Conservation (phyloP, 2,888 invertebrate species). For the Archips crataeganus region DNA sequence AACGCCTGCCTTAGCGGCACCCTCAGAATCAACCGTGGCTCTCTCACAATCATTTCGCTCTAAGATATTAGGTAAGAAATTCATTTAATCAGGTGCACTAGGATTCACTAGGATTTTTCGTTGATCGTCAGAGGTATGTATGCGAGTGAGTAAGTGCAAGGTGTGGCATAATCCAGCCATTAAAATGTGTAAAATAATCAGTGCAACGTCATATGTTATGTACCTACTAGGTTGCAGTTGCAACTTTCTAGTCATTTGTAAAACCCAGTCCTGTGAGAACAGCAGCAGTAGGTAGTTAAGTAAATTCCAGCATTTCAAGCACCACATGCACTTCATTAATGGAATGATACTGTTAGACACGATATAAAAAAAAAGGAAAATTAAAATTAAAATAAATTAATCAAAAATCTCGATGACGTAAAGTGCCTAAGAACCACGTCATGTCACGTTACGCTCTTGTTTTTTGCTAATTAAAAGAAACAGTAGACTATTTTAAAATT, state of each 20-base stretch:
- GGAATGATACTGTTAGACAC: slow-evolving; percentile 18
- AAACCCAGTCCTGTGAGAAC: neutral
- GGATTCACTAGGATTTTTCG: neutral
- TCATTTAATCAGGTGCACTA: neutral
- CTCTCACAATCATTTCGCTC: neutral
- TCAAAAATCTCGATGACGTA: neutral
- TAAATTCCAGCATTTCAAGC: slow-evolving; percentile 2
- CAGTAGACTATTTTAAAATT: too few relatives aligned
- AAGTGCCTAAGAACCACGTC: neutral
- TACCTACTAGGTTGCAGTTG: too few relatives aligned
- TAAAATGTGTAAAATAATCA: too few relatives aligned
- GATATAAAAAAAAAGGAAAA: neutral
- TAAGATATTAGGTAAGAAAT: neutral
- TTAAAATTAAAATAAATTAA: neutral
- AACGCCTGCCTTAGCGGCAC: neutral
- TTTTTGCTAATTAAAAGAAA: neutral
- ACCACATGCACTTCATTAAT: slow-evolving; percentile 31
- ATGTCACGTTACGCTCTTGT: neutral
- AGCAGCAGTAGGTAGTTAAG: neutral
- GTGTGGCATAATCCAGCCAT: too few relatives aligned
- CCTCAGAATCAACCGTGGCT: neutral
- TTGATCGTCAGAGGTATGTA: neutral
- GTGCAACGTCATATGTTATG: too few relatives aligned
- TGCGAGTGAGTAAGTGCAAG: too few relatives aligned
- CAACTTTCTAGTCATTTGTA: too few relatives aligned